Evolutionary conservation across 2,888 invertebrate species (phyloP).

Genomic region (Drosophila paranaensis): DNA sequence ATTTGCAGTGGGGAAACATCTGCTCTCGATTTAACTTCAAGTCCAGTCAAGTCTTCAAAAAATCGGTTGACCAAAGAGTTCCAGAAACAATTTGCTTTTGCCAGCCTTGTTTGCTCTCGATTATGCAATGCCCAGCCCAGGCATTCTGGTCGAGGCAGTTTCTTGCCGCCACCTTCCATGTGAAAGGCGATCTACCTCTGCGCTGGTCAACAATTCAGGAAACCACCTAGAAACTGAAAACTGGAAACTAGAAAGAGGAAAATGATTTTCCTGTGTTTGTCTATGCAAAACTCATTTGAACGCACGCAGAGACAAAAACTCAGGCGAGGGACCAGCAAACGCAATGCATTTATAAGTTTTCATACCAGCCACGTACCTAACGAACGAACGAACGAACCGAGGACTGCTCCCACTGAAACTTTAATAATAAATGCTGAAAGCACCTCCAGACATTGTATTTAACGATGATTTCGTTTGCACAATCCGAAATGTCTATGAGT

Average conservation of each 20-base stretch:
- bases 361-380: slow-evolving; percentile 25
- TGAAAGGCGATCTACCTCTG: neutral
- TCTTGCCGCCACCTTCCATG: neutral
- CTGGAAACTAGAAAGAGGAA: slow-evolving; percentile 2
- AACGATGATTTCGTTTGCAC: neutral
- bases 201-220: slow-evolving; percentile 15
- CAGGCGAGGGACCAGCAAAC: slow-evolving; percentile 18
- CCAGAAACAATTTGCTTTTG: slow-evolving; percentile 23
- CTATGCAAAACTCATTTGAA: slow-evolving; percentile 74
- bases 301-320: slow-evolving; percentile 35
- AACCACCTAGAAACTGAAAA: neutral
- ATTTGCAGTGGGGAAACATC: slow-evolving; percentile 46
- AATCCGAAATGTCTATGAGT: neutral
- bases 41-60: slow-evolving; percentile 8
- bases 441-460: neutral
- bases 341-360: slow-evolving; percentile 56
- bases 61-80: slow-evolving; percentile 4
- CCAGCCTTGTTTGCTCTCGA: slow-evolving; percentile 46
- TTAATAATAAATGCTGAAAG: neutral
- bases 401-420: slow-evolving; percentile 4
- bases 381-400: neutral
- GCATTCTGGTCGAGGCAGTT: slow-evolving; percentile 15
- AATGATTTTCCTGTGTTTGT: slow-evolving; percentile 47
- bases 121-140: slow-evolving; percentile 46
- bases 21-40: neutral